These are phyloP conservation scores for Hemibagrus guttatus DNA, from an alignment of 2,797 vertebrate species.

Conservation along the genomic window DNA sequence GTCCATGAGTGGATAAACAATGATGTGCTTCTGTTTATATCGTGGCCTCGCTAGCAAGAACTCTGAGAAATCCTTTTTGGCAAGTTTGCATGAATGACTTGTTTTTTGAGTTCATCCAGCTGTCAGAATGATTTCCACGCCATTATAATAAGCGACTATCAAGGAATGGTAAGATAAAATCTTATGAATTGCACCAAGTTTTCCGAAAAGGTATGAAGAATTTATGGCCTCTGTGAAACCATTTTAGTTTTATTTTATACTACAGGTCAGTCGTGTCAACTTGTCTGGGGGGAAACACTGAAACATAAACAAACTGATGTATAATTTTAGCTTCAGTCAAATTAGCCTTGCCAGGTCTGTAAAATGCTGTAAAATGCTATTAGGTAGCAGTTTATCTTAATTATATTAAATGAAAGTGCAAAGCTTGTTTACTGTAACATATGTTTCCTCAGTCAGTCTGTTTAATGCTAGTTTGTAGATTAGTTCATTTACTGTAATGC, in stretches of 20 bases:
- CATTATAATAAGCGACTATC: constrained; percentile 34
- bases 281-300: neutral
- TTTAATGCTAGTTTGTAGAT: neutral
- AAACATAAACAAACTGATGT: neutral
- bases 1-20: constrained; percentile 53
- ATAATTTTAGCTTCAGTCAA: neutral
- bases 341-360: neutral
- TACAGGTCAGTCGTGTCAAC: neutral
- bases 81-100: constrained; percentile 44
- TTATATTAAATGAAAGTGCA: neutral
- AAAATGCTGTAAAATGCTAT: neutral
- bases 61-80: constrained; percentile 43
- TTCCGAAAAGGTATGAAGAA: neutral
- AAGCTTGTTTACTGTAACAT: neutral
- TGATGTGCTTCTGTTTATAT: constrained; percentile 58
- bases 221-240: neutral
- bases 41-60: constrained; percentile 52
- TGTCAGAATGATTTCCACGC: constrained; percentile 61
- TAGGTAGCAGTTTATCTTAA: neutral
- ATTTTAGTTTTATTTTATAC: neutral
- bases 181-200: neutral
- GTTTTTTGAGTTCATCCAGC: constrained; percentile 63
- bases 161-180: neutral
- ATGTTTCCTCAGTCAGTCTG: neutral
- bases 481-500: neutral